phyloP scores from a whole-genome alignment of 2,888 invertebrate species.

The Apodemia zela region DNA sequence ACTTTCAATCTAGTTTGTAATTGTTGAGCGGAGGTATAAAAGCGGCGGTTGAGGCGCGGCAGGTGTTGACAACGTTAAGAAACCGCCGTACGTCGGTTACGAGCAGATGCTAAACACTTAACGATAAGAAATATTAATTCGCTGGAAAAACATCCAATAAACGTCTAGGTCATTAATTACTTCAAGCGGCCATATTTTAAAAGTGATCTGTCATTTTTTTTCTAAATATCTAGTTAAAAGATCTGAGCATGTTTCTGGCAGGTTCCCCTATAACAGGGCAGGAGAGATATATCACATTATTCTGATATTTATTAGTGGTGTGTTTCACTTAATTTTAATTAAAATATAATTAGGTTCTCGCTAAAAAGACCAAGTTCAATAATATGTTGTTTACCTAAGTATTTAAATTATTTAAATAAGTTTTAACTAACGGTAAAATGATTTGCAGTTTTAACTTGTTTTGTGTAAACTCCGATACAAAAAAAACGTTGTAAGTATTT shows the following conservation, averaged over 20 bases:
- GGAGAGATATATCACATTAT: too few relatives aligned
- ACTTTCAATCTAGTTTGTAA: neutral
- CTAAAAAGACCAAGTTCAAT: too few relatives aligned
- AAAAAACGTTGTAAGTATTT: too few relatives aligned
- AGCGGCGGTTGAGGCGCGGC: neutral
- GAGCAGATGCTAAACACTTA: neutral
- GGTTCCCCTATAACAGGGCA: too few relatives aligned
- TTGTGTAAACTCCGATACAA: too few relatives aligned
- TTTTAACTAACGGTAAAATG: constrained; percentile 1
- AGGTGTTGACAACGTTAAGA: neutral
- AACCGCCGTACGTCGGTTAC: constrained; percentile 1
- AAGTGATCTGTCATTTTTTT: neutral
- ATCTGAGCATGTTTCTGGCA: too few relatives aligned
- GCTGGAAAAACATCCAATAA: neutral
- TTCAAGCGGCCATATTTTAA: neutral
- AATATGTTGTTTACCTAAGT: neutral
- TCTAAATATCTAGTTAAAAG: neutral
- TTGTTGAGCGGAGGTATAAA: neutral
- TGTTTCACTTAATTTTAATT: too few relatives aligned
- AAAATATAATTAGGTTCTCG: too few relatives aligned
- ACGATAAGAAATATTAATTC: constrained; percentile 8
- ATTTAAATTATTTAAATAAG: neutral
- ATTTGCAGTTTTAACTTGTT: neutral
- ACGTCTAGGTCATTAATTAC: neutral
- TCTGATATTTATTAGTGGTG: too few relatives aligned